Percentiles rank a stretch among this genome's conserved stretches.
Evolutionary conservation across 1,140 invertebrate species (phyloP).

Genomic region (Aphidius gifuensis): DNA sequence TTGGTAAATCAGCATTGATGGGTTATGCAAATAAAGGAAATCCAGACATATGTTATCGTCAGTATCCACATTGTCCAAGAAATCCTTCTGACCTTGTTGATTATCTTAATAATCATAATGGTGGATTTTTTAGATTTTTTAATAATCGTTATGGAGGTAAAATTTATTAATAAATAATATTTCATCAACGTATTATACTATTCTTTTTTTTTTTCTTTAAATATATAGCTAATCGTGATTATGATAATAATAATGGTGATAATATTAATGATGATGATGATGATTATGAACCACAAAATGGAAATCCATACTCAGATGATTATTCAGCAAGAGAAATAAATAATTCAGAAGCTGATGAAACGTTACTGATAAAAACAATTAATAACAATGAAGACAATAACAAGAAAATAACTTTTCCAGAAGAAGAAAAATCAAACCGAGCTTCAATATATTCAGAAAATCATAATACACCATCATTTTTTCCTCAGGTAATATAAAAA

Average conservation of each 20-base stretch:
- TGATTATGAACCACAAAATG: too few species aligned
- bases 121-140: conserved; percentile 80
- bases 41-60: conserved; percentile 60
- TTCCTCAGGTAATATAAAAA: conserved; percentile 30
- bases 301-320: too few species aligned
- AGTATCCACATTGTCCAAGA: conserved; percentile 71
- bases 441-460: background rate
- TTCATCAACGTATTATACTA: background rate
- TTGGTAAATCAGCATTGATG: conserved; percentile 69
- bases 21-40: conserved; percentile 66
- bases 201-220: background rate
- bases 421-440: conserved; percentile 15
- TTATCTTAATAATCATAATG: conserved; percentile 82
- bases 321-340: too few species aligned
- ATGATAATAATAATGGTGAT: too few species aligned
- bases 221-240: too few species aligned
- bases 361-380: too few species aligned
- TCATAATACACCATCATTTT: conserved; percentile 22
- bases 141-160: conserved; percentile 37
- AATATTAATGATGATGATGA: too few species aligned
- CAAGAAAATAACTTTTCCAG: too few species aligned
- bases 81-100: conserved; percentile 68
- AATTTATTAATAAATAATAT: background rate
- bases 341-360: too few species aligned
- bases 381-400: too few species aligned